These are phyloP conservation scores for Alosa sapidissima DNA, from an alignment of 2,797 vertebrate genomes.

Conservation along the genomic window DNA sequence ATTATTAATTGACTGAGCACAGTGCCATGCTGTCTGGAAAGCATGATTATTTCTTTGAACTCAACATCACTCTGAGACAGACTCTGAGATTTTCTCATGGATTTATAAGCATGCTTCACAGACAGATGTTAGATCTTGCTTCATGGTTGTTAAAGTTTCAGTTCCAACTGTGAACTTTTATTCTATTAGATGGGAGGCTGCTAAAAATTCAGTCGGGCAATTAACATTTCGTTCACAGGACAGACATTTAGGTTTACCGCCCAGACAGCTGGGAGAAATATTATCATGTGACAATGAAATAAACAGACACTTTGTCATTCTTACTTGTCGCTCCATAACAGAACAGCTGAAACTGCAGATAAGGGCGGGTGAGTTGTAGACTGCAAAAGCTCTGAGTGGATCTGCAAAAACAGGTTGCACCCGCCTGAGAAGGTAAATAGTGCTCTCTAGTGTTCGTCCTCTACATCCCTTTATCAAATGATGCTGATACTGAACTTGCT, in stretches of 20 bases:
- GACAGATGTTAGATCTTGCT: neutral
- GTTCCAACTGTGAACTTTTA: neutral
- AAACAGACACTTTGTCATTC: conserved; percentile 13
- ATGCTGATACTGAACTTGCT: neutral
- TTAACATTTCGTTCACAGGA: neutral
- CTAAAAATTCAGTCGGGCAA: conserved; percentile 8
- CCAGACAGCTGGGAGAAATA: conserved; percentile 13
- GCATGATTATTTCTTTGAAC: neutral
- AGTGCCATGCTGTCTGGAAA: neutral
- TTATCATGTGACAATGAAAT: conserved; percentile 22
- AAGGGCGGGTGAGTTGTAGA: neutral
- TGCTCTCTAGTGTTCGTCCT: conserved; percentile 1
- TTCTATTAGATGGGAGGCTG: neutral
- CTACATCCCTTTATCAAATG: neutral
- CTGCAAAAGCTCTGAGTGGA: neutral
- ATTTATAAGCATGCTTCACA: neutral
- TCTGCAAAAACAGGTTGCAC: neutral
- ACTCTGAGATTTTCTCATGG: neutral
- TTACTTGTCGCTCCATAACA: conserved; percentile 12
- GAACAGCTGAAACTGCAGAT: conserved; percentile 18
- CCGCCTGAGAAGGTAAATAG: neutral
- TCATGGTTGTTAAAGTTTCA: neutral
- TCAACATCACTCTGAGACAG: neutral
- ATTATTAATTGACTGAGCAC: neutral
- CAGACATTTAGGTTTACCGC: neutral